A percentile compares a stretch with the other conserved stretches of the same genome.
These are phyloP conservation scores for Trogon melanurus DNA, from an alignment of 2,113 vertebrate genomes.

Conservation along the genomic window DNA sequence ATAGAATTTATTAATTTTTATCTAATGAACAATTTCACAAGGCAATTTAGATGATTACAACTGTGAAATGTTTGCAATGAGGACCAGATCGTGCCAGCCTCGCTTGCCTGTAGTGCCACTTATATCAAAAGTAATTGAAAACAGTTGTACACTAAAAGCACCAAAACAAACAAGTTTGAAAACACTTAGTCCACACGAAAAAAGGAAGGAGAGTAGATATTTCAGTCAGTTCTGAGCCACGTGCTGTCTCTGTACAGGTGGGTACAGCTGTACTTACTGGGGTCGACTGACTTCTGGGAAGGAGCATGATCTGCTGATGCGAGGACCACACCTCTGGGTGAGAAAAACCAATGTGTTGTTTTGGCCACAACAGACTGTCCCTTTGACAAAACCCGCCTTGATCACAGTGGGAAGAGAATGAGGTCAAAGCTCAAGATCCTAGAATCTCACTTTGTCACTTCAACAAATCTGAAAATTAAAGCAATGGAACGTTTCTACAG, in stretches of 20 bases:
- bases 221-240: background rate
- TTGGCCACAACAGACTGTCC: background rate
- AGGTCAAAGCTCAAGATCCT: background rate
- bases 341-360: background rate
- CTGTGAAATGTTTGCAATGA: constrained; percentile 34
- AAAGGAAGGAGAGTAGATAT: background rate
- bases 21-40: constrained; percentile 60
- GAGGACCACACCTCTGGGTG: background rate
- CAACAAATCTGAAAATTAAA: background rate
- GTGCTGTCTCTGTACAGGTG: background rate
- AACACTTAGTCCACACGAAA: background rate
- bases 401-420: background rate
- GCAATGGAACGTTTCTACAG: background rate
- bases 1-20: constrained; percentile 58
- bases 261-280: background rate
- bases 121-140: constrained; percentile 17
- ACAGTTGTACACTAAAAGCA: background rate
- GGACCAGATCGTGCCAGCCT: constrained; percentile 43
- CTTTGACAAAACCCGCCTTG: background rate
- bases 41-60: constrained; percentile 53
- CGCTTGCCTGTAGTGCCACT: constrained; percentile 17
- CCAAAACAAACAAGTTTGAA: background rate
- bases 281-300: background rate
- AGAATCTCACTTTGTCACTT: background rate
- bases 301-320: accelerated